Conservation (phyloP, 2,797 vertebrate species). For the Perdix hodgsoniae region DNA sequence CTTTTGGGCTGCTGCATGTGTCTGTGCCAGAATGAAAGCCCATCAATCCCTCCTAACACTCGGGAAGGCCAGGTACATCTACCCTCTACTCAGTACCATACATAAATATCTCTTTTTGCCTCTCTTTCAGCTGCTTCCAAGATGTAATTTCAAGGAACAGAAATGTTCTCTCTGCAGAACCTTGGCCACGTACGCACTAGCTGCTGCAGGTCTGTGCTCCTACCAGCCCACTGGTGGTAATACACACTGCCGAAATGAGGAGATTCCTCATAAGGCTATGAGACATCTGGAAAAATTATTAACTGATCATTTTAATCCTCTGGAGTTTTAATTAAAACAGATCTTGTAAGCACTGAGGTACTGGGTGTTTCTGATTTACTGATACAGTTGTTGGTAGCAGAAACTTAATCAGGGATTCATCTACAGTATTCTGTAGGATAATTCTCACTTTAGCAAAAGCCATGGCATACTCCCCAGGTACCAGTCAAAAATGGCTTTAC, state of each 20-base stretch:
- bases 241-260: slow-evolving; percentile 42
- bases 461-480: neutral
- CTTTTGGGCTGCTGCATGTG: neutral
- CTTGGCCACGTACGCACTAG: neutral
- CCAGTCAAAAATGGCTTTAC: neutral
- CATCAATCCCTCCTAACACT: neutral
- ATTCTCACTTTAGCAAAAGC: neutral
- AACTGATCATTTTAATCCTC: slow-evolving; percentile 60
- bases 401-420: neutral
- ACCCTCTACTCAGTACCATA: neutral
- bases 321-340: slow-evolving; percentile 18
- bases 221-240: slow-evolving; percentile 54
- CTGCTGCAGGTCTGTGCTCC: slow-evolving; percentile 43
- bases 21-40: neutral
- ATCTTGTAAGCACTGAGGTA: slow-evolving; percentile 45
- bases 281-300: slow-evolving; percentile 20
- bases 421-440: neutral
- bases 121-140: slow-evolving; percentile 47
- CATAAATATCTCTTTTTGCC: slow-evolving; percentile 39
- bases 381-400: slow-evolving; percentile 14
- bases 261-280: slow-evolving; percentile 48
- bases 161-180: slow-evolving; percentile 35
- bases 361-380: slow-evolving; percentile 40
- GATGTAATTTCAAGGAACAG: slow-evolving; percentile 44
- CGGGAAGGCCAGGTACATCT: neutral